Evolutionary conservation across 2,888 invertebrate genomes (phyloP).

Genomic region (Abrostola tripartita): DNA sequence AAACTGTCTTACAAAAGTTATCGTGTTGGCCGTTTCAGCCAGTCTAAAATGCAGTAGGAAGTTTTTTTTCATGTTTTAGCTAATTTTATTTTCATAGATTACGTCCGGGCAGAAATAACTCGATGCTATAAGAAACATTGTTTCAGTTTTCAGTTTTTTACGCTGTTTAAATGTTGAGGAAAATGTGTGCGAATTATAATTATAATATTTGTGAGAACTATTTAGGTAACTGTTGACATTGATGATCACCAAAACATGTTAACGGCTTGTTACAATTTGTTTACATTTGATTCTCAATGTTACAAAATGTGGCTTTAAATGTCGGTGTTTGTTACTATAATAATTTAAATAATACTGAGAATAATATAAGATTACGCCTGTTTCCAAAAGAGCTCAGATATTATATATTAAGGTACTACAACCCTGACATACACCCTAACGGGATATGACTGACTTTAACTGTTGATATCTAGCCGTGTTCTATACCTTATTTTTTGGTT

Average conservation of each 20-base stretch:
- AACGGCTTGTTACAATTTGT: constrained; percentile 20
- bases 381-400: no score
- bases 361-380: background rate
- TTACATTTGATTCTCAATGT: constrained; percentile 26
- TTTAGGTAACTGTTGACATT: constrained; percentile 32
- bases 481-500: no score
- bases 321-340: background rate
- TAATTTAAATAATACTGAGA: background rate
- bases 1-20: no score
- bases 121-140: constrained; percentile 43
- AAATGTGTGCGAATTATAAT: constrained; percentile 23
- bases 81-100: constrained; percentile 48
- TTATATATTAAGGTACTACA: no score
- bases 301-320: constrained; percentile 15
- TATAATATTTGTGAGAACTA: constrained; percentile 34
- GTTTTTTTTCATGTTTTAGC: constrained; percentile 19
- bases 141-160: constrained; percentile 8
- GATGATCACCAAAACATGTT: constrained; percentile 31
- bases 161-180: constrained; percentile 7
- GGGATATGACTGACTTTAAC: no score
- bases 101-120: constrained; percentile 27
- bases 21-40: constrained; percentile 2
- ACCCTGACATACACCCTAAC: no score
- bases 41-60: constrained; percentile 31
- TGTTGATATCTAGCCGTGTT: no score